Percentiles rank a stretch among this genome's conserved stretches.
Evolutionary conservation across 2,888 invertebrate species (phyloP).

Genomic region (Dryadula phaetusa): DNA sequence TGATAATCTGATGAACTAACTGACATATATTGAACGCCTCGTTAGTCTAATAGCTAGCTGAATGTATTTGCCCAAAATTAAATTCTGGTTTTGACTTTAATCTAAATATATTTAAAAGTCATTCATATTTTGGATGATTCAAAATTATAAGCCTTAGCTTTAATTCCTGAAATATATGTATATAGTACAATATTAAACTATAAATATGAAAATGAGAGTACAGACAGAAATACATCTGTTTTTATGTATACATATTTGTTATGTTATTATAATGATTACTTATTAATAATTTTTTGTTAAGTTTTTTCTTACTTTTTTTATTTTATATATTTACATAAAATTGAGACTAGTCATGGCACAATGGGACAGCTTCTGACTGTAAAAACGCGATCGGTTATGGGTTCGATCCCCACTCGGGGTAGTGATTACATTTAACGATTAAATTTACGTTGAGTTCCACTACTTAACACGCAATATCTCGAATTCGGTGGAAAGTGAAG

Average conservation of each 20-base stretch:
- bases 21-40: slow-evolving; percentile 1
- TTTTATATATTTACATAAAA: no score
- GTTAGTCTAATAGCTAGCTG: not conserved
- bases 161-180: not conserved
- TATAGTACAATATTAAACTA: not conserved
- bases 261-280: not conserved
- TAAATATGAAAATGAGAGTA: not conserved
- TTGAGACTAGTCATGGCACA: no score
- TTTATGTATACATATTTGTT: not conserved
- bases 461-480: no score
- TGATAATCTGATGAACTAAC: slow-evolving; percentile 4
- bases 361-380: no score
- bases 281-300: not conserved
- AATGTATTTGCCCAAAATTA: not conserved
- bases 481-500: no score
- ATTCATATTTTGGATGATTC: no score
- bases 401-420: no score
- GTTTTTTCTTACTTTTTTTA: no score
- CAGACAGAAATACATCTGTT: not conserved
- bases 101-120: no score
- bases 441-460: no score
- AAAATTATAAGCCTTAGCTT: not conserved
- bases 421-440: no score
- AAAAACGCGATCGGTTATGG: no score
- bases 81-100: not conserved